Percentiles rank a stretch among this genome's conserved stretches.
Evolutionary conservation across 1,140 invertebrate species (phyloP).

Genomic region (Drosophila equinoxialis): DNA sequence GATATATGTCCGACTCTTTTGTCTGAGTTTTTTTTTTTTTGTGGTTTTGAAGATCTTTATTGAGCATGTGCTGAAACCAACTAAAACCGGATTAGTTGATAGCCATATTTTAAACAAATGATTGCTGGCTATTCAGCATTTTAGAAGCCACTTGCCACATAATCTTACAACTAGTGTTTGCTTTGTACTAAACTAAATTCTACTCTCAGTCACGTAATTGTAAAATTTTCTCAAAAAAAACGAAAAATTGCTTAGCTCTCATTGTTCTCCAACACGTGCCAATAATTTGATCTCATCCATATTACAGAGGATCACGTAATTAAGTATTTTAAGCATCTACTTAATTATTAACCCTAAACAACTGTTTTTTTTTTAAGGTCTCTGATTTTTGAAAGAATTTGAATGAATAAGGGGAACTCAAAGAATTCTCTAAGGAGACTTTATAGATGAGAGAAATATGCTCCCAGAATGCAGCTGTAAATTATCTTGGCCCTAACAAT

Average conservation of each 20-base stretch:
- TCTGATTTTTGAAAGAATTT: neutral
- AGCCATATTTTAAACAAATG: slow-evolving; percentile 2
- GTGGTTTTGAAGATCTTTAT: neutral
- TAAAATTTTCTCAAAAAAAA: slow-evolving; percentile 12
- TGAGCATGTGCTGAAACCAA: slow-evolving; percentile 1
- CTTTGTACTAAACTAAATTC: slow-evolving; percentile 12
- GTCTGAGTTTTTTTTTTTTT: neutral
- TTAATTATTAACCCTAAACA: slow-evolving; percentile 5
- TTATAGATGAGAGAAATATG: too few relatives aligned
- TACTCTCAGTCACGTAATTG: slow-evolving; percentile 16
- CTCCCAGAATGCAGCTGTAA: neutral
- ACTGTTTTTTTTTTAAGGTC: neutral
- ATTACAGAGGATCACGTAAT: slow-evolving; percentile 22
- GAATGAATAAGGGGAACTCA: too few relatives aligned
- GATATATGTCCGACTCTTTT: neutral
- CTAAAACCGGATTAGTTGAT: slow-evolving; percentile 7
- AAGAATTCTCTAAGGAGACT: too few relatives aligned
- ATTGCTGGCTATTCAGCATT: neutral
- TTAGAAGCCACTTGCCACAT: neutral
- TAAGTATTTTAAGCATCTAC: slow-evolving; percentile 6
- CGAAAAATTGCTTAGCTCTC: neutral
- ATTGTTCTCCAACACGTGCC: slow-evolving; percentile 5
- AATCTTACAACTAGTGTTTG: slow-evolving; percentile 7
- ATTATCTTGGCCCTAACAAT: too few relatives aligned
- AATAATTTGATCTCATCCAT: slow-evolving; percentile 17